Conservation (phyloP, 2,797 vertebrate genomes). For the Rhabdophis nuchalis region DNA sequence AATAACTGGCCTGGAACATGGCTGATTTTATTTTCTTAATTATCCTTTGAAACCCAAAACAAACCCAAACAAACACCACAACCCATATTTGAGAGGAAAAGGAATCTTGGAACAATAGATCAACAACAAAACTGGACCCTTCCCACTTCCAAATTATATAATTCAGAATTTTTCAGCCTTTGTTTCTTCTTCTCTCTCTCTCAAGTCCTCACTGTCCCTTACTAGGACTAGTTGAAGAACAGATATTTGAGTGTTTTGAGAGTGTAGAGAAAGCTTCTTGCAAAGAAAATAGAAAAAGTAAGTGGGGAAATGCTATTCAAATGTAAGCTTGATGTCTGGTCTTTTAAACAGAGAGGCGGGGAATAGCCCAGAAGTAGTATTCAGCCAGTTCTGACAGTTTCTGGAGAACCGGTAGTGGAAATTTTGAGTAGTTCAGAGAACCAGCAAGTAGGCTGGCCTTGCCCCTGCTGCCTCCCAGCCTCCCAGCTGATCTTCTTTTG, state of each 20-base stretch:
- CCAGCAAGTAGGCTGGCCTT: no score
- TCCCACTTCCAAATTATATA: neutral
- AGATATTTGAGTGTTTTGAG: neutral
- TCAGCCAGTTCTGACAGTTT: no score
- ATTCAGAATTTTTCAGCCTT: neutral
- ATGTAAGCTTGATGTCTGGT: neutral
- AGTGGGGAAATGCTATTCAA: neutral
- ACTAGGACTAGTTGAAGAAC: neutral
- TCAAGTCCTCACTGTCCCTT: neutral
- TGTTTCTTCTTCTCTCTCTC: neutral
- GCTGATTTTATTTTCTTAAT: slow-evolving; percentile 1
- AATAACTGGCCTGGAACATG: slow-evolving; percentile 1
- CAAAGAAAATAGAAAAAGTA: neutral
- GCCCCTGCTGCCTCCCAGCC: no score
- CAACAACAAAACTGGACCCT: slow-evolving; percentile 15
- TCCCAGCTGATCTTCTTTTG: no score
- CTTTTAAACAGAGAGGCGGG: neutral
- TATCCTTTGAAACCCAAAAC: neutral
- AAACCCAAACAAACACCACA: neutral
- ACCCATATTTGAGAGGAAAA: neutral
- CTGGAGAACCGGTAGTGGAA: no score
- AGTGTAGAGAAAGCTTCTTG: neutral
- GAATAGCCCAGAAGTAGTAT: no score
- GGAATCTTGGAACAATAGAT: slow-evolving; percentile 17
- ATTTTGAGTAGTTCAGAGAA: no score